Evolutionary conservation across 1,140 invertebrate genomes (phyloP).

Genomic region (Daktulosphaira vitifoliae): DNA sequence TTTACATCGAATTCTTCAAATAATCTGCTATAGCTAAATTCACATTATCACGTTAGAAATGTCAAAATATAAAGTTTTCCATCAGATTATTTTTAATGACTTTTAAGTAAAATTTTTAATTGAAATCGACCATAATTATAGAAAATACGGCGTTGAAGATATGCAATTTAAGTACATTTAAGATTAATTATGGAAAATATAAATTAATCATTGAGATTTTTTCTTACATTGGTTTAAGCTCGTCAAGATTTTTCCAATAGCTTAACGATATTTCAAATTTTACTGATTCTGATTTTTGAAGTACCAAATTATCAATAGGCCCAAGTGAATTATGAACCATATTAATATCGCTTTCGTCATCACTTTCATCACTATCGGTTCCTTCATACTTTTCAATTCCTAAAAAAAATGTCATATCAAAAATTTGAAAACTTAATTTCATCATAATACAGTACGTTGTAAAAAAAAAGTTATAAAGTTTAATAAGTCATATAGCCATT

Average conservation of each 20-base stretch:
- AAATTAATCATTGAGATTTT: not conserved
- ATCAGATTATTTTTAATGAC: too few relatives aligned
- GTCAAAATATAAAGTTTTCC: too few relatives aligned
- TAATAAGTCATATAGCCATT: too few relatives aligned
- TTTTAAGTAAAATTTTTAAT: too few relatives aligned
- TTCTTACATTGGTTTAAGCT: conserved; percentile 8
- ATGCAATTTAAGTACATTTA: conserved; percentile 12
- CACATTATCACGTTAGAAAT: too few relatives aligned
- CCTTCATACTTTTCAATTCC: not conserved
- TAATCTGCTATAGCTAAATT: conserved; percentile 4
- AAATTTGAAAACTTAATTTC: too few relatives aligned
- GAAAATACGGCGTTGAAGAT: not conserved
- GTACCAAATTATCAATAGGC: not conserved
- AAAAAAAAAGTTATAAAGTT: too few relatives aligned
- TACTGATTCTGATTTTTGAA: conserved; percentile 2
- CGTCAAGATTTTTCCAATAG: conserved; percentile 14
- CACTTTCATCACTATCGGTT: conserved; percentile 13
- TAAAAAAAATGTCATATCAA: not conserved
- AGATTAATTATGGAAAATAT: not conserved
- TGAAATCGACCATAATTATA: too few relatives aligned
- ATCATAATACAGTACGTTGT: too few relatives aligned
- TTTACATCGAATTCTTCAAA: conserved; percentile 4
- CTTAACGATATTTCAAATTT: conserved; percentile 19
- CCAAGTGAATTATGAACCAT: not conserved
- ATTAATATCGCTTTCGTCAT: not conserved